phyloP scores from a whole-genome alignment of 2,797 vertebrate genomes.

The Gymnothorax reevesii region DNA sequence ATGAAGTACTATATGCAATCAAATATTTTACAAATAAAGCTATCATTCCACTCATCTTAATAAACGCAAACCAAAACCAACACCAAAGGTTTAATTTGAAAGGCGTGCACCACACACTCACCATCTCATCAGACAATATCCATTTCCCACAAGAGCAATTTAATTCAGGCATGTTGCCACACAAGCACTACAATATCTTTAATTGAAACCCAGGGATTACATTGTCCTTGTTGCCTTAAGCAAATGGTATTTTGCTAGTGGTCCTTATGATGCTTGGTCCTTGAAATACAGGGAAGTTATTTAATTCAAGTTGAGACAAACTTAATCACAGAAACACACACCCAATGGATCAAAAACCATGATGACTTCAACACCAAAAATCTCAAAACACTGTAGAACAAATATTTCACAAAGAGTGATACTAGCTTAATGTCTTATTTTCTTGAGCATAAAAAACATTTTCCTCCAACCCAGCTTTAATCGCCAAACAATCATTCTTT shows the following conservation, averaged over 20 bases:
- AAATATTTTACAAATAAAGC: too few species aligned
- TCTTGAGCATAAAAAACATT: neutral
- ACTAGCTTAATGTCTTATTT: neutral
- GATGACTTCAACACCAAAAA: neutral
- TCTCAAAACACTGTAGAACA: neutral
- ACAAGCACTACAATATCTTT: neutral
- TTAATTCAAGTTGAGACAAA: neutral
- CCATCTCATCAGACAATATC: neutral
- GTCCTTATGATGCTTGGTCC: neutral
- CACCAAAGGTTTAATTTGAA: neutral
- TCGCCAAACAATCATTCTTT: neutral
- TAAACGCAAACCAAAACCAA: neutral
- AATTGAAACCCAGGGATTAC: neutral
- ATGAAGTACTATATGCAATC: too few species aligned
- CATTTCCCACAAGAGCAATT: neutral
- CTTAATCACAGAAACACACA: neutral
- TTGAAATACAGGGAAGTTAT: neutral
- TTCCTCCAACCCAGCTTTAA: too few species aligned
- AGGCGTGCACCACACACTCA: neutral
- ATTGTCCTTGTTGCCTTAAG: neutral
- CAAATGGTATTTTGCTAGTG: neutral
- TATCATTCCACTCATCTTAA: too few species aligned
- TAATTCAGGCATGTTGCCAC: neutral
- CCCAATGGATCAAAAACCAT: neutral
- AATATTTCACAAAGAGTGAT: neutral